Percentiles rank a stretch among this genome's conserved stretches.
phyloP scores from a whole-genome alignment of 2,113 vertebrate species.

The Chaenogobius annularis region DNA sequence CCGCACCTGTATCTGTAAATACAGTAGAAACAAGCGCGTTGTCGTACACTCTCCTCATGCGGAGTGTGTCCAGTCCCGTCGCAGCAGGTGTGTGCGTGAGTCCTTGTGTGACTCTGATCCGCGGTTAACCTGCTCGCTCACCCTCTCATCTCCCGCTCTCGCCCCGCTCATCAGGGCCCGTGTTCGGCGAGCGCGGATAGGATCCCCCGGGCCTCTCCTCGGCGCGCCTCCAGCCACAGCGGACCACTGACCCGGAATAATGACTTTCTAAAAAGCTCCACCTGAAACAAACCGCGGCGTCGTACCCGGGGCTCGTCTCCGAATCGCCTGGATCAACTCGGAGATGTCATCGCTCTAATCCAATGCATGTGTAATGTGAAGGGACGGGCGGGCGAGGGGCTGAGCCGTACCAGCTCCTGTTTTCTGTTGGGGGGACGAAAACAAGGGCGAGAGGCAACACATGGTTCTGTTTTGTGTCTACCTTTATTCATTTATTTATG shows the following conservation, averaged over 20 bases:
- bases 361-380: neutral
- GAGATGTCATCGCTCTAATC: neutral
- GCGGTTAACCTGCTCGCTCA: constrained; percentile 41
- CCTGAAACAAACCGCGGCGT: constrained; percentile 29
- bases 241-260: constrained; percentile 54
- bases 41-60: no score
- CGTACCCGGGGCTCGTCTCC: neutral
- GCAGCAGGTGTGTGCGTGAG: neutral
- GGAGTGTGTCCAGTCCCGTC: no score
- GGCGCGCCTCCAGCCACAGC: constrained; percentile 2
- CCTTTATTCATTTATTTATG: no score
- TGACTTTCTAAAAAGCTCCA: constrained; percentile 40
- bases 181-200: constrained; percentile 3
- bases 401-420: neutral
- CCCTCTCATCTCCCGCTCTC: constrained; percentile 5
- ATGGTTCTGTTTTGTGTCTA: no score
- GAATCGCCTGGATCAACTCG: neutral
- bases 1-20: no score
- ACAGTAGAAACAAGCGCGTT: no score
- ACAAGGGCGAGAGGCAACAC: no score
- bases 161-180: constrained; percentile 21
- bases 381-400: no score
- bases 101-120: constrained; percentile 7
- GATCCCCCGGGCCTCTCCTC: neutral
- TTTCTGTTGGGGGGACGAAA: neutral